These are phyloP conservation scores for Formica selysi DNA, from an alignment of 1,140 invertebrate species.

Conservation along the genomic window DNA sequence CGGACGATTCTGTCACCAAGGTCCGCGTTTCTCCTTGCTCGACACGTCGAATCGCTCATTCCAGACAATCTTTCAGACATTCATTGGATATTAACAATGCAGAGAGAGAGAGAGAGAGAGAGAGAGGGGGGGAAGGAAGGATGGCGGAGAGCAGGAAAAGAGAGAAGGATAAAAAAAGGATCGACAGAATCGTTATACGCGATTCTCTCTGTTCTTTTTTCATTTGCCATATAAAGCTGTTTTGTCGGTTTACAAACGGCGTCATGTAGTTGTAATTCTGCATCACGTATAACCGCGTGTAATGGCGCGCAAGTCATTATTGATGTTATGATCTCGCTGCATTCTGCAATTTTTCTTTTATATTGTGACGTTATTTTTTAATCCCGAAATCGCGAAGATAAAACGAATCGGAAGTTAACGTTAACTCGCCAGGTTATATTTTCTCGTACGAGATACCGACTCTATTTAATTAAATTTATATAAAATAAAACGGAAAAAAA, in stretches of 20 bases:
- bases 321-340: neutral
- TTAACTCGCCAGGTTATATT: neutral
- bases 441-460: neutral
- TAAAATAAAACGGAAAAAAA: neutral
- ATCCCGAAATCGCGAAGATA: neutral
- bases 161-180: neutral
- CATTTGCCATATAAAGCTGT: neutral
- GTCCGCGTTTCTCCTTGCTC: neutral
- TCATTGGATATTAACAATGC: constrained; percentile 22
- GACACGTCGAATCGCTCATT: neutral
- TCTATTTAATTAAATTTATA: neutral
- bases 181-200: neutral
- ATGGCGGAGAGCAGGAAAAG: neutral
- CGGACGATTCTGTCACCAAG: constrained; percentile 26
- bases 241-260: neutral
- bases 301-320: constrained; percentile 16
- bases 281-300: constrained; percentile 33
- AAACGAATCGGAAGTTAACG: neutral
- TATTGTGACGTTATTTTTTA: neutral
- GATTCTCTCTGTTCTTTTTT: neutral
- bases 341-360: neutral
- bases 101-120: neutral
- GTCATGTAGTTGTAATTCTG: constrained; percentile 21
- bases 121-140: neutral
- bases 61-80: constrained; percentile 21